Evolutionary conservation across 2,113 vertebrate genomes (phyloP), one percentile per base, ranked within the genome.

Genomic region (Mus spicilegus): DNA sequence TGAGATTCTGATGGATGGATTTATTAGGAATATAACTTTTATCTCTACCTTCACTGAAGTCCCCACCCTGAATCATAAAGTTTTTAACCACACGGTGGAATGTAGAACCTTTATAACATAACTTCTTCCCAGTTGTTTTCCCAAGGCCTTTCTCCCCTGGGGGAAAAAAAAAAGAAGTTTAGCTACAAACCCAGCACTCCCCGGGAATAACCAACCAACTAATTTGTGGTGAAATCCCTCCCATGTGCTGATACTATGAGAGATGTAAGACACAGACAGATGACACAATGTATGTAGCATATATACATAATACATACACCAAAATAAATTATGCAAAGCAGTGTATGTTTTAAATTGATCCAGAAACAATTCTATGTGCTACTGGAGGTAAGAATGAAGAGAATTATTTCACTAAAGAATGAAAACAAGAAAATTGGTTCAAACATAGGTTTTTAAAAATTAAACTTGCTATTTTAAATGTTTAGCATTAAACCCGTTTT

Each of bases 51-150:
- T 99, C 99, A 0, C 99, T 99, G 99, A 99, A 99, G 99, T 99
- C 99, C 97, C 99, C 99, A 96, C 99, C 99, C 98, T 99, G 99
- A 98, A 99, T 99, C 99, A 99, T 99, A 98, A 99, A 99, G 99
- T 99, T 99, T 99, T 99, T 99, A 97, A 99, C 99, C 98, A 99
- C 99, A 96, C 99, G 99, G 97, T 99, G 99, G 98, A 99, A 99
- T 0, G 99, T 99, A 95, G 99, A 99, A 97, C 99, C 99, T 99
- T 99, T 99, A 98, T 99, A 99, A 98, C 99, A 99, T 94, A 99
- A 98, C 97, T 99, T 99, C 99, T 99, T 99, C 85, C 99, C 99
- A 90, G 99, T 99, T 97, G 98, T 98, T 99, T 99, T 99, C 95
- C 99, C 99, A 94, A 98, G 99, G 98, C 99, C 99, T 97, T 98